Evolutionary conservation across 64 coral and sea anemone species (phyloP), one percentile per base, ranked within the genome.

Genomic region (Astreopora myriophthalma): DNA sequence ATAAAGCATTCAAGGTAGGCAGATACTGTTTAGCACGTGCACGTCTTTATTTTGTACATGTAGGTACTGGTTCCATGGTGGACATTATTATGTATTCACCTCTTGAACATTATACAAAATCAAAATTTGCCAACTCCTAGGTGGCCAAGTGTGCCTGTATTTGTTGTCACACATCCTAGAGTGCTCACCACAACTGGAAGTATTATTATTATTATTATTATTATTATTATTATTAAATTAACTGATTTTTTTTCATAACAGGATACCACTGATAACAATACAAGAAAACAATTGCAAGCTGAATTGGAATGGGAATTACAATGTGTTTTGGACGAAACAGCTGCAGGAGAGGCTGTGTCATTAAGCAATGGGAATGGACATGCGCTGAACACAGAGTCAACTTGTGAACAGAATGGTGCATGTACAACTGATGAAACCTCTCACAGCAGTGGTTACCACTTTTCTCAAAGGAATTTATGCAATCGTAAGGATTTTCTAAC

Each of bases 281-380:
- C 8, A 22, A 69, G 65, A 62, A 80, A 92, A 36, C 77, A 75
- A 40, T 19, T 58, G 11, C 42, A 77, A 88, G 71, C 85, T 20
- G 94, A 96, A 44, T 73, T 92, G 32, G 90, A 96, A n/a, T 92
- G 90, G 52, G 94, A 96, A 27, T 34, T 96, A n/a, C 74, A 92
- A 26, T 92, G 89, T 72, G 94, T 96, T n/a, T 72, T 96, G 23
- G 72, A 88, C 35, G 86, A 90, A 65, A 48, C 69, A 4, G 48
- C 3, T 26, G 61, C 68, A 34, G 86, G 48, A 89, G 75, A 69
- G 25, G 17, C 48, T 23, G 25, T 42, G 16, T 76, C 79, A 6
- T 6, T 86, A 19, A 24, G 69, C 19, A 94, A 89, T 61, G 87
- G 88, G n/a, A 89, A 86, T 22, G 35, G 73, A 69, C 30, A 58